phyloP scores from a whole-genome alignment of 2,797 vertebrate genomes.

The Sebastes melanostomus region DNA sequence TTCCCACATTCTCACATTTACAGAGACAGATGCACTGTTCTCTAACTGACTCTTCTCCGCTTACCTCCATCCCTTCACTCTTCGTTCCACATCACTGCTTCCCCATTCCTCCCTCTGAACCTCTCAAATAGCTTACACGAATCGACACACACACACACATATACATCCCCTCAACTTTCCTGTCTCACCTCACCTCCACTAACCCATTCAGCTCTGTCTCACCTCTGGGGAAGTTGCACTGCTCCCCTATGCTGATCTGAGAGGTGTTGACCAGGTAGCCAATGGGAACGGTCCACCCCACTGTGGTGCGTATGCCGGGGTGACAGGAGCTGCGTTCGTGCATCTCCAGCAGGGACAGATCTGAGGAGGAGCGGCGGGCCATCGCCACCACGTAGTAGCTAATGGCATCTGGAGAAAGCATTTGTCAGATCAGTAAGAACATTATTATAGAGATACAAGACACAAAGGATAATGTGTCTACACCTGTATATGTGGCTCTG shows the following conservation, averaged over 20 bases:
- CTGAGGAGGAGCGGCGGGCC: conserved; percentile 82
- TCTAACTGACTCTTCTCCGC: conserved; percentile 21
- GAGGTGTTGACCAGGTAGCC: conserved; percentile 87
- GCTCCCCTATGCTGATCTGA: conserved; percentile 84
- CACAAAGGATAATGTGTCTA: background rate
- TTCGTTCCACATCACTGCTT: conserved; percentile 32
- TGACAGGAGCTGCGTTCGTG: conserved; percentile 87
- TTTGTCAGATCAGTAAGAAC: background rate
- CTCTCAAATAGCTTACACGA: conserved; percentile 19
- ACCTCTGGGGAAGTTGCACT: conserved; percentile 87
- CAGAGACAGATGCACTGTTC: conserved; percentile 12
- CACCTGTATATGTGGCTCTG: background rate
- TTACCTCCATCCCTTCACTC: conserved; percentile 34
- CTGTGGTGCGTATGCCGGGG: conserved; percentile 85
- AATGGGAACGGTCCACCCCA: conserved; percentile 87
- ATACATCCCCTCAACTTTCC: background rate
- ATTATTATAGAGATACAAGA: background rate
- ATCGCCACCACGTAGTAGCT: conserved; percentile 85
- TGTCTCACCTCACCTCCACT: background rate
- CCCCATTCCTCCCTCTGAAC: background rate
- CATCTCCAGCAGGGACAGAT: conserved; percentile 86
- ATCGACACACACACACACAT: background rate
- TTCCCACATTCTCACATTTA: background rate
- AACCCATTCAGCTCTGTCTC: background rate
- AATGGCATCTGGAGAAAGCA: conserved; percentile 74